phyloP scores from a whole-genome alignment of 1,140 invertebrate genomes.

The Drosophila sulfurigaster region DNA sequence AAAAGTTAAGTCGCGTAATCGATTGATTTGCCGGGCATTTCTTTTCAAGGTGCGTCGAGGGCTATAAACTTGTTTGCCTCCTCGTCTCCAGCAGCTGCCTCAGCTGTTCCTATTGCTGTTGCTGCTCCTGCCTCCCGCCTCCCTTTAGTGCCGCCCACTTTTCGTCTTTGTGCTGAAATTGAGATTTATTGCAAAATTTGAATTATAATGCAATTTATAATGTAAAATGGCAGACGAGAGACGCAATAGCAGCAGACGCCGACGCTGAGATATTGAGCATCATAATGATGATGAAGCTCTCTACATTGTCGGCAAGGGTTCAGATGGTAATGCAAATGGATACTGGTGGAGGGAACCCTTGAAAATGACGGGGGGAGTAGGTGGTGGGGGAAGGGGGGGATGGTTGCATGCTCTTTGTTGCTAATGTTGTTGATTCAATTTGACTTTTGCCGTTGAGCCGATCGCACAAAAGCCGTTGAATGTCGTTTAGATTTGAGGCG shows the following conservation, averaged over 20 bases:
- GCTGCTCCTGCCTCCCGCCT: not conserved
- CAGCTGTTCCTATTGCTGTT: not conserved
- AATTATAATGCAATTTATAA: slow-evolving; percentile 84
- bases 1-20: slow-evolving; percentile 84
- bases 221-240: slow-evolving; percentile 72
- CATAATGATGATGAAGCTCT: slow-evolving; percentile 81
- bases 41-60: slow-evolving; percentile 72
- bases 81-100: not conserved
- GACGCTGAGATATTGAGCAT: slow-evolving; percentile 73
- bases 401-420: slow-evolving; percentile 63
- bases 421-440: slow-evolving; percentile 80
- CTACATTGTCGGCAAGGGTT: slow-evolving; percentile 55
- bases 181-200: slow-evolving; percentile 84
- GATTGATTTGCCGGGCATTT: slow-evolving; percentile 79
- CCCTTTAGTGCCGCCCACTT: slow-evolving; percentile 25
- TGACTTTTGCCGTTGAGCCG: slow-evolving; percentile 63
- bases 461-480: slow-evolving; percentile 57
- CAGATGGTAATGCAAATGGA: slow-evolving; percentile 15
- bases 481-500: slow-evolving; percentile 63
- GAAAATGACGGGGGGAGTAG: not conserved
- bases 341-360: not conserved
- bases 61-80: slow-evolving; percentile 60
- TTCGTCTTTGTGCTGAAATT: slow-evolving; percentile 79
- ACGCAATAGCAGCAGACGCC: slow-evolving; percentile 44
- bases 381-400: not conserved